A percentile compares a stretch with the other conserved stretches of the same genome.
phyloP scores from a whole-genome alignment of 2,888 invertebrate species.

The Acleris laterana region DNA sequence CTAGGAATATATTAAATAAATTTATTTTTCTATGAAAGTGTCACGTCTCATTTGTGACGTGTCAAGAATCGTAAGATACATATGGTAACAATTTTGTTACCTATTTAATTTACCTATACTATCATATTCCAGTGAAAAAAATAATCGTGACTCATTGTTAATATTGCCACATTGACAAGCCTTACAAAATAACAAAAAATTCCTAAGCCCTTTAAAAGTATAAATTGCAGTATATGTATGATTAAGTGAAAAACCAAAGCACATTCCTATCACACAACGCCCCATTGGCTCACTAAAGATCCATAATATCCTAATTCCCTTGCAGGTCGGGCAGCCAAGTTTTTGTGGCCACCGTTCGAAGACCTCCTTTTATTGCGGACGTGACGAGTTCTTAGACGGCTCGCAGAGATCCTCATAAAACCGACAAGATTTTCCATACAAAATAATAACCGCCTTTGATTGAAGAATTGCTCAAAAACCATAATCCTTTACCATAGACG shows the following conservation, averaged over 20 bases:
- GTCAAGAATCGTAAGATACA: neutral
- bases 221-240: too few species aligned
- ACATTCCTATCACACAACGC: constrained; percentile 7
- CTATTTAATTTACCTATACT: neutral
- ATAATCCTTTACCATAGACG: neutral
- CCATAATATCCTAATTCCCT: constrained; percentile 65
- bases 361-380: constrained; percentile 71
- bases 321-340: constrained; percentile 60
- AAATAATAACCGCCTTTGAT: constrained; percentile 19
- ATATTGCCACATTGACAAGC: too few species aligned
- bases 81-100: neutral
- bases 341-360: constrained; percentile 67
- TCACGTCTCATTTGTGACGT: constrained; percentile 5
- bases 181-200: too few species aligned
- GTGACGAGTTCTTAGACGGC: constrained; percentile 60
- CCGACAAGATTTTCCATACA: constrained; percentile 7
- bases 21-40: constrained; percentile 3
- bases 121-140: neutral
- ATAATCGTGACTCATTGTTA: too few species aligned
- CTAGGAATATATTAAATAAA: constrained; percentile 19
- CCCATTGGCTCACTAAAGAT: constrained; percentile 9
- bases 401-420: constrained; percentile 24
- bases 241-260: neutral
- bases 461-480: neutral
- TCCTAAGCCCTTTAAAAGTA: too few species aligned